Base-by-base conservation (phyloP, 2,888 invertebrate species). In the Achlya flavicornis region DNA sequence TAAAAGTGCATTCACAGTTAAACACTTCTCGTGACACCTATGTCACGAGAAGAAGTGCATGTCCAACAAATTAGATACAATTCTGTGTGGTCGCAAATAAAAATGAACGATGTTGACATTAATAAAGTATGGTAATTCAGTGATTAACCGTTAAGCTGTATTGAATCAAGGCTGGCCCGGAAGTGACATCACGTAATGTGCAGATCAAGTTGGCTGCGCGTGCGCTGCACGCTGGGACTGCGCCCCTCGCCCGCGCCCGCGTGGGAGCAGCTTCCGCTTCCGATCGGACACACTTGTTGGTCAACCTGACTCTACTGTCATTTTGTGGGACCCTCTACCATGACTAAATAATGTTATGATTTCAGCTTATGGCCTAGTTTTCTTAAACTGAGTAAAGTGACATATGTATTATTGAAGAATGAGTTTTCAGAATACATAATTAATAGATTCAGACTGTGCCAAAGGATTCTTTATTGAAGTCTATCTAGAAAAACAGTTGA, bases 191-290 rank as follows among this genome's bases (percentile, higher is more conserved):
- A 80, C 68, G 71, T 48, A 41, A 41, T 41, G 73, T 74, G 76
- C 76, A 81, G 80, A 79, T 81, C 78, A 75, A 70, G 66, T 66
- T 69, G 73, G 53, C 16, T 67, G 71, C 72, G 76, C 76, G 82
- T 87, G 86, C 83, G 85, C 82, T 73, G 82, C 87, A 86, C 83
- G 85, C 82, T 73, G 72, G 82, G 81, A 79, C 79, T 78, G 79
- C 72, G 74, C 75, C 78, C 70, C 76, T 78, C 73, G 69, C 64
- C 66, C 69, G 81, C 80, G 81, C 64, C 66, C 69, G 81, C 80
- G 81, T 83, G 86, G 89, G 90, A 87, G 86, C 88, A 89, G 90
- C 84, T 90, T 93, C 93, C 92, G 92, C 76, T 92, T 91, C 91
- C 91, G 91, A 90, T 85, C 74, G 73, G 79, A 80, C 79, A 79